Percentiles rank a stretch among this genome's conserved stretches.
Conservation (phyloP, 2,113 vertebrate species). For the Colius striatus region DNA sequence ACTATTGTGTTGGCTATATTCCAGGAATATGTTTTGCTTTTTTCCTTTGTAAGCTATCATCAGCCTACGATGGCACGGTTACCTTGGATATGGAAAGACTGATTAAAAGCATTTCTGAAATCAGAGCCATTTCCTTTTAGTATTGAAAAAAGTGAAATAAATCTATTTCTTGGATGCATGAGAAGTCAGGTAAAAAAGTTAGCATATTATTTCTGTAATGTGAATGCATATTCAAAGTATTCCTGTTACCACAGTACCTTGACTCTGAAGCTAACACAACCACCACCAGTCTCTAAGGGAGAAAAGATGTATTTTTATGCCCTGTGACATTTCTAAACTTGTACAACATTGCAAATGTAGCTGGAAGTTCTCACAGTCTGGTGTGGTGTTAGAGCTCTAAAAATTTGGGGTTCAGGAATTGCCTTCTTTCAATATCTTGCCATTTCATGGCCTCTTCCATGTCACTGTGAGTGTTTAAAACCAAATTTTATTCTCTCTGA, state of each 20-base stretch:
- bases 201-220: slow-evolving; percentile 48
- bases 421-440: slow-evolving; percentile 58
- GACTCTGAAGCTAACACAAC: slow-evolving; percentile 55
- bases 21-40: not conserved
- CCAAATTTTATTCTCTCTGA: slow-evolving; percentile 3
- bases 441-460: slow-evolving; percentile 26
- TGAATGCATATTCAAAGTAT: slow-evolving; percentile 58
- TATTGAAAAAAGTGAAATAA: slow-evolving; percentile 25
- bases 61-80: not conserved
- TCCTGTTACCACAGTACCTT: slow-evolving; percentile 26
- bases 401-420: slow-evolving; percentile 32
- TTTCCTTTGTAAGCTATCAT: not conserved
- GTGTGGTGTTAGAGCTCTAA: slow-evolving; percentile 59
- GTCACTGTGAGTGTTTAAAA: slow-evolving; percentile 38
- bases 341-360: slow-evolving; percentile 56
- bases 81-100: not conserved
- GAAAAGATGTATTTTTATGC: slow-evolving; percentile 53
- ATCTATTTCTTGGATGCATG: slow-evolving; percentile 33
- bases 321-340: slow-evolving; percentile 69
- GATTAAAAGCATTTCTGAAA: slow-evolving; percentile 55
- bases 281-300: slow-evolving; percentile 10
- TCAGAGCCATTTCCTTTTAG: not conserved
- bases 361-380: slow-evolving; percentile 58
- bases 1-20: not conserved
- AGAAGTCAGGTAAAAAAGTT: slow-evolving; percentile 64